Percentiles rank a stretch among this genome's conserved stretches.
These are phyloP conservation scores for Exephanes ischioxanthus DNA, from an alignment of 2,888 invertebrate genomes.

Conservation along the genomic window DNA sequence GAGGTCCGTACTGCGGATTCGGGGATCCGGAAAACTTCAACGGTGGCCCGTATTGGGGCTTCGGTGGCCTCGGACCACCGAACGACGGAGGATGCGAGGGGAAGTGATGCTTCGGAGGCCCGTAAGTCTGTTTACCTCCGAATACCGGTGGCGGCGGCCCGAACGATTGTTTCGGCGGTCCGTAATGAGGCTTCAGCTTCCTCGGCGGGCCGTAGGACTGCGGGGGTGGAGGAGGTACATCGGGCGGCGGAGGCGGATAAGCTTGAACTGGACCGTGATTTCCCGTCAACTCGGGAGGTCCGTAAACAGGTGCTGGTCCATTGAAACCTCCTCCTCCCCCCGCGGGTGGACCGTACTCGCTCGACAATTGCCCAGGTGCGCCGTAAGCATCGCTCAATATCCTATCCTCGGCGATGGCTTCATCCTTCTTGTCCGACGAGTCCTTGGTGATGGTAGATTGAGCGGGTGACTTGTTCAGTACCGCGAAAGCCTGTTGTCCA, in stretches of 20 bases:
- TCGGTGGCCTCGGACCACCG: constrained; percentile 82
- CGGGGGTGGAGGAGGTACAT: constrained; percentile 71
- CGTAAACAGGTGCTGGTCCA: constrained; percentile 84
- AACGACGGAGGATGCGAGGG: constrained; percentile 72
- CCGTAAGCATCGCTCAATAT: constrained; percentile 80
- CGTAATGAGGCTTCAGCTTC: constrained; percentile 83
- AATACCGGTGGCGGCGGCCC: constrained; percentile 72
- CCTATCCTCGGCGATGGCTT: constrained; percentile 79
- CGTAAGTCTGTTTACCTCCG: constrained; percentile 72
- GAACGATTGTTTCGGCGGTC: constrained; percentile 84
- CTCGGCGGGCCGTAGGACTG: constrained; percentile 74
- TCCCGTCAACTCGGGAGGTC: constrained; percentile 83
- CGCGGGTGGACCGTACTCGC: constrained; percentile 82
- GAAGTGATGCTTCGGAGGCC: constrained; percentile 76
- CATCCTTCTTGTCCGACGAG: constrained; percentile 68
- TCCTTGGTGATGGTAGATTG: constrained; percentile 71
- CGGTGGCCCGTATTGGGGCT: constrained; percentile 80
- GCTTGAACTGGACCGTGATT: constrained; percentile 82
- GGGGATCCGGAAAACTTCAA: constrained; percentile 82
- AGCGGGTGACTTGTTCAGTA: constrained; percentile 78
- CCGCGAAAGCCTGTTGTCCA: constrained; percentile 76
- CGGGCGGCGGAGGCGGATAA: constrained; percentile 87
- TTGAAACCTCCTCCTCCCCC: constrained; percentile 68
- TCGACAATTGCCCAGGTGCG: constrained; percentile 75
- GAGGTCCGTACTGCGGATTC: constrained; percentile 76